Base-by-base conservation (phyloP, 1,140 invertebrate species). In the Bombus consobrinus region DNA sequence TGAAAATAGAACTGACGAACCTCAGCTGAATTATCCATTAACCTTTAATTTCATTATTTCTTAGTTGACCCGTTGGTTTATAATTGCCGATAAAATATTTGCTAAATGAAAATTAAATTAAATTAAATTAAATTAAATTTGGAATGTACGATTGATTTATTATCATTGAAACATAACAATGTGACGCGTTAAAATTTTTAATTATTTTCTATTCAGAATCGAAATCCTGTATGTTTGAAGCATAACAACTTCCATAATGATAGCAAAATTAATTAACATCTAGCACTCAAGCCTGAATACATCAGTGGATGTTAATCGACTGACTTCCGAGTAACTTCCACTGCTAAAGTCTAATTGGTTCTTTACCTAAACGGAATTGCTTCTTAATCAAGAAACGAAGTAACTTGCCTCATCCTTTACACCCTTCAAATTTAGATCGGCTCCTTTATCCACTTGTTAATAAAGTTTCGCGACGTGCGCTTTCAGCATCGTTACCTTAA, bases 381-480 rank as follows among this genome's bases (percentile, higher is more conserved):
- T 57, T 57, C 32, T 75, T 75, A 53, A 76, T 76, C 53, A 76
- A 76, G 41, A 15, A 28, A 10, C 73, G 74, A 76, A 37, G 73
- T 74, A 47, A 32, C 18, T 22, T 25, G 22, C 43, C 41, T 74
- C 3, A n/a, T 22, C 41, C 73, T 75, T 37, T 75, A 32, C 73
- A 32, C 32, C 69, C 74, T 32, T 76, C 74, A 57, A 76, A 57
- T 76, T 57, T 32, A 76, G 53, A 76, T 76, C 43, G 34, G 25
- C 47, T 76, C 43, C 74, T 76, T 76, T 47, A 43, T n/a, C 25
- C 22, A 76, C 74, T 57, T 37, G 74, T 25, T 76, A 34, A 76
- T 34, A 37, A 76, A 57, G n/a, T 57, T 72, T 41, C 69, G 8
- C 39, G 37, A 28, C 28, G 37, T 28, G 12, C 9, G 37, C 68